Evolutionary conservation across 2,888 invertebrate species (phyloP).

Genomic region (Hirtodrosophila histrioides): DNA sequence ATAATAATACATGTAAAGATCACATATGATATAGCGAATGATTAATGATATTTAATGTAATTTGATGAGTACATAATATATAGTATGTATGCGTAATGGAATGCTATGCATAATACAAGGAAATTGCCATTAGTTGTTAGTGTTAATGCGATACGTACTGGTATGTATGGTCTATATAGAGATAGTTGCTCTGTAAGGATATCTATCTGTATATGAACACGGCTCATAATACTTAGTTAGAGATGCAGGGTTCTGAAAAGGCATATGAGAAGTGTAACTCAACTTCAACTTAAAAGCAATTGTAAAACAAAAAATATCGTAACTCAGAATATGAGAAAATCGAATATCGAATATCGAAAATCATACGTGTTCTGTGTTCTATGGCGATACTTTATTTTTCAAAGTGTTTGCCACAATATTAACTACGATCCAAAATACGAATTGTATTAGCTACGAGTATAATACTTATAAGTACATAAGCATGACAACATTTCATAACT

Average conservation of each 20-base stretch:
- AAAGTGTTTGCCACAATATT: slow-evolving; percentile 70
- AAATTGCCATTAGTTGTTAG: slow-evolving; percentile 81
- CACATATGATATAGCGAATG: slow-evolving; percentile 28
- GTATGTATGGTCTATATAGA: slow-evolving; percentile 23
- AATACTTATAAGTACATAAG: slow-evolving; percentile 32
- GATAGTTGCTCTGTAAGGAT: slow-evolving; percentile 9
- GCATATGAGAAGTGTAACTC: slow-evolving; percentile 34
- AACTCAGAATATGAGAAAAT: slow-evolving; percentile 27
- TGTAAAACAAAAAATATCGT: slow-evolving; percentile 71
- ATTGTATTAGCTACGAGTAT: slow-evolving; percentile 55
- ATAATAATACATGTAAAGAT: slow-evolving; percentile 35
- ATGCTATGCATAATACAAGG: slow-evolving; percentile 63
- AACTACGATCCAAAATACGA: slow-evolving; percentile 33
- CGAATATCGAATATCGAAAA: slow-evolving; percentile 34
- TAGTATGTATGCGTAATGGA: slow-evolving; percentile 37
- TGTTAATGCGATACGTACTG: slow-evolving; percentile 62
- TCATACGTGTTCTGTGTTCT: slow-evolving; percentile 44
- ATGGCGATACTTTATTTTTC: slow-evolving; percentile 73
- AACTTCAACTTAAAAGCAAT: slow-evolving; percentile 65
- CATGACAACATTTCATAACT: slow-evolving; percentile 50
- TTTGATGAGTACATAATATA: slow-evolving; percentile 27
- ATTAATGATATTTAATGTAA: slow-evolving; percentile 31
- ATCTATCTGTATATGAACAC: slow-evolving; percentile 32
- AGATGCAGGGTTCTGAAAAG: slow-evolving; percentile 24
- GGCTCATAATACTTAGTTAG: slow-evolving; percentile 29